Evolutionary conservation across 2,888 invertebrate species (phyloP).

Genomic region (Ophioninae sp.): DNA sequence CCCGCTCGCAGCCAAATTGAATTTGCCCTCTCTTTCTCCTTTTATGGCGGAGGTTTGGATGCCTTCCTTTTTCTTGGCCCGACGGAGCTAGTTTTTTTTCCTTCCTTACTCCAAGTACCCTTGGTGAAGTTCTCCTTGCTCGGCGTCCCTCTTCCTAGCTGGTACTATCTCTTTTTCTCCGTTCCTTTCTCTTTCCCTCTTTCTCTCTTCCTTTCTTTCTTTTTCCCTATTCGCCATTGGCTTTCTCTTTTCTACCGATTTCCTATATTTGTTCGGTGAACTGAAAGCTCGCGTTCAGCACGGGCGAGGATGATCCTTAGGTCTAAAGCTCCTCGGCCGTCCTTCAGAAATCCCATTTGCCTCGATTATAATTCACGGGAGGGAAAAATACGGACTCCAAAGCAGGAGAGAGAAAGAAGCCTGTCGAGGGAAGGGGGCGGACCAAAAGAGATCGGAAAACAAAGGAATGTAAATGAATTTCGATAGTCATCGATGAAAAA

Average conservation of each 20-base stretch:
- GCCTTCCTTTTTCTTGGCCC: constrained; percentile 7
- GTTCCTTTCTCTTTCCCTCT: constrained; percentile 6
- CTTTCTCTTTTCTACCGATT: constrained; percentile 42
- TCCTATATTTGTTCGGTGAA: constrained; percentile 57
- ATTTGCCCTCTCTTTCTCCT: constrained; percentile 53
- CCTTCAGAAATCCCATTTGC: constrained; percentile 43
- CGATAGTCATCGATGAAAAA: constrained; percentile 57
- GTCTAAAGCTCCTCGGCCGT: constrained; percentile 25
- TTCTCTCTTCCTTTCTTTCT: constrained; percentile 7
- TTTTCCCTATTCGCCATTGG: constrained; percentile 5
- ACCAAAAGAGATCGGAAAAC: constrained; percentile 34
- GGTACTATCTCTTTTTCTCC: constrained; percentile 12
- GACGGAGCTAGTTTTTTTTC: constrained; percentile 34
- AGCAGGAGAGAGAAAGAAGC: constrained; percentile 10
- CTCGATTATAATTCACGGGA: constrained; percentile 51
- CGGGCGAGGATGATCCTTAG: constrained; percentile 37
- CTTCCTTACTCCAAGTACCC: constrained; percentile 23
- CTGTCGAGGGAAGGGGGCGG: background rate
- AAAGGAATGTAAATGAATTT: constrained; percentile 57
- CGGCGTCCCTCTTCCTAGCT: background rate
- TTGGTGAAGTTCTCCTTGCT: constrained; percentile 12
- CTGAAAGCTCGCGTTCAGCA: constrained; percentile 39
- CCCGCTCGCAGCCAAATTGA: constrained; percentile 59
- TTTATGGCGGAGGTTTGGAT: constrained; percentile 19
- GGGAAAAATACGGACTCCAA: background rate